A percentile compares a stretch with the other conserved stretches of the same genome.
Conservation (phyloP, 2,888 invertebrate species). For the Drosophila siamana region DNA sequence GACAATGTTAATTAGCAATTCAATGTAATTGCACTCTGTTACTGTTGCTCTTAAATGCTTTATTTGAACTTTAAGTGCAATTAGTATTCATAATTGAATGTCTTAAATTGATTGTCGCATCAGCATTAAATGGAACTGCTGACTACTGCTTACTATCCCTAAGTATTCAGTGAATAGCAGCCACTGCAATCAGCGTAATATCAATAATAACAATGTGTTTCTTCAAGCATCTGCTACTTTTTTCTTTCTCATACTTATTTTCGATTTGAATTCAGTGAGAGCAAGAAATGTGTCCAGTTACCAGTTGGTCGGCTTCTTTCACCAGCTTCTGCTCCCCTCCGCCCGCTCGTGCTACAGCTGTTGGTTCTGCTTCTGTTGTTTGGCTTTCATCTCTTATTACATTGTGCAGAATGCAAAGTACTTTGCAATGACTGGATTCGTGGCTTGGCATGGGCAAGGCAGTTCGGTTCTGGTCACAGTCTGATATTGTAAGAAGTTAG, state of each 20-base stretch:
- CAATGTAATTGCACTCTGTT: too few relatives aligned
- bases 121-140: constrained; percentile 1
- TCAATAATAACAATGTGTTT: constrained; percentile 57
- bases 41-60: not conserved
- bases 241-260: constrained; percentile 24
- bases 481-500: constrained; percentile 55
- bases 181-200: constrained; percentile 33
- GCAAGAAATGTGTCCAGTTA: constrained; percentile 46
- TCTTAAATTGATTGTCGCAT: constrained; percentile 6
- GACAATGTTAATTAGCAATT: too few relatives aligned
- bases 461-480: constrained; percentile 22
- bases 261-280: constrained; percentile 29
- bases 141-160: not conserved
- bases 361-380: constrained; percentile 43
- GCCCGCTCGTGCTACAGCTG: constrained; percentile 10
- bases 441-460: not conserved
- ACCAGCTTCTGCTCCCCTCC: not conserved
- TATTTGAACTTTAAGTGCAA: not conserved
- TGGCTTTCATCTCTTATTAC: constrained; percentile 72
- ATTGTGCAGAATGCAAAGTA: constrained; percentile 72
- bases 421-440: constrained; percentile 37
- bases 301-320: constrained; percentile 22
- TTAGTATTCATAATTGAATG: constrained; percentile 11
- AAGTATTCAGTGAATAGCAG: constrained; percentile 10
- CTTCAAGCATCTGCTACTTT: constrained; percentile 56